Evolutionary conservation across 2,113 vertebrate genomes (phyloP), one percentile per base, ranked within the genome.

Genomic region (Etheostoma spectabile): DNA sequence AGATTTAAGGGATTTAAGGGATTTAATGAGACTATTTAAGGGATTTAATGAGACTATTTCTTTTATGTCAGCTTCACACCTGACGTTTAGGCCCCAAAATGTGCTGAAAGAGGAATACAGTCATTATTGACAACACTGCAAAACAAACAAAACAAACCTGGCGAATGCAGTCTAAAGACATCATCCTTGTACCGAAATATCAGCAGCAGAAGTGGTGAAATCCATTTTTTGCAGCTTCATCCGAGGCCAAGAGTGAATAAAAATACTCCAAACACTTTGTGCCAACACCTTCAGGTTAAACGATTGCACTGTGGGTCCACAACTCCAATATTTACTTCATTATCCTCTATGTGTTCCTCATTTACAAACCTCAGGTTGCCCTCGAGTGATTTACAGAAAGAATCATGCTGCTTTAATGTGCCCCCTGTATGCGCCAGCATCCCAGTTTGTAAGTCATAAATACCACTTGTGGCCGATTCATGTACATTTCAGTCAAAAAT

Each of bases 281-380:
- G 48, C 46, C 53, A 82, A 88, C 74, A 82, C 56, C 55, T 46
- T 33, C 49, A 51, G 79, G 59, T 69, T 52, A 72, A 88, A 88
- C 14, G 67, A 78, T n/a, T 70, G 84, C 55, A 6, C 59, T 69
- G 86, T 66, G 75, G 84, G 64, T 78, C 81, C 87, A 83, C 57
- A 75, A 72, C 42, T 62, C 76, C 67, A 77, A 67, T 81, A 72
- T 87, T 90, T 77, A 64, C 71, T 79, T 74, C 63, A 83, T 83
- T 84, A 81, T 82, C 63, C 72, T 86, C 79, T 45, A 13, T 46
- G 67, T 77, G 73, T 48, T 80, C 76, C 83, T 80, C 83, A 79
- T 86, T 90, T 84, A 79, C 73, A 77, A 77, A 74, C 56, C 77
- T 74, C 79, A 78, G 42, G n/a, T 15, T 56, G 60, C 77, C 46